Evolutionary conservation across 2,113 vertebrate species (phyloP).

Genomic region (Haliaeetus leucogaster): DNA sequence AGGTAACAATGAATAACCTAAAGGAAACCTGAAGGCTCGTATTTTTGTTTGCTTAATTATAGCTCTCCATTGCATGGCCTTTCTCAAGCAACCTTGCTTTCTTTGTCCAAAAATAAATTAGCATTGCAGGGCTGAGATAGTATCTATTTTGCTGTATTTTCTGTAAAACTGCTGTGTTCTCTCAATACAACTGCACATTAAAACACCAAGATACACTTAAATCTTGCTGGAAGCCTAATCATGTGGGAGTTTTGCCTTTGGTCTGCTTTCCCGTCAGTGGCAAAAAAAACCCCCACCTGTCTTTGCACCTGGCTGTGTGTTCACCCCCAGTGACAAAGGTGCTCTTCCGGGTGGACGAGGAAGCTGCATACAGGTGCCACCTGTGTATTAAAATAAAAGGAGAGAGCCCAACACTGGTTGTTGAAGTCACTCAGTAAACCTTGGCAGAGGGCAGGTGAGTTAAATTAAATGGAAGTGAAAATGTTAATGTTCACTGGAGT

Average conservation of each 20-base stretch:
- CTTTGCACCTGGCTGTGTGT: not conserved
- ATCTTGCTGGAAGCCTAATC: not conserved
- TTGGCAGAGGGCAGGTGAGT: not conserved
- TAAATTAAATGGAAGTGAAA: not conserved
- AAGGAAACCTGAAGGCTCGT: not conserved
- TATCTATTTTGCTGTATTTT: not conserved
- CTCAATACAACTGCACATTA: no score
- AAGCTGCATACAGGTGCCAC: not conserved
- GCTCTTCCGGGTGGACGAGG: not conserved
- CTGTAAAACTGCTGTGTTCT: not conserved
- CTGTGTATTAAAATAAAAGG: not conserved
- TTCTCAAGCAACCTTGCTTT: not conserved
- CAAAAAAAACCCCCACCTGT: fast-evolving
- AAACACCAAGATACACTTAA: not conserved
- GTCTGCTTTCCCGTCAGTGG: fast-evolving
- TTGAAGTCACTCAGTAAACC: not conserved
- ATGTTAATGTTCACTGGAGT: not conserved
- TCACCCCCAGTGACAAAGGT: no score
- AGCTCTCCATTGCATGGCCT: not conserved
- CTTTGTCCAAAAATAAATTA: not conserved
- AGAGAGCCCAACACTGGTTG: fast-evolving
- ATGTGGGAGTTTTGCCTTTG: fast-evolving
- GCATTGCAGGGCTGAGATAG: not conserved
- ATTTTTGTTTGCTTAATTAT: not conserved
- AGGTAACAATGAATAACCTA: not conserved